A percentile compares a stretch with the other conserved stretches of the same genome.
Evolutionary conservation across 1,140 invertebrate genomes (phyloP).

Genomic region (Stenopsyche tienmushanensis): DNA sequence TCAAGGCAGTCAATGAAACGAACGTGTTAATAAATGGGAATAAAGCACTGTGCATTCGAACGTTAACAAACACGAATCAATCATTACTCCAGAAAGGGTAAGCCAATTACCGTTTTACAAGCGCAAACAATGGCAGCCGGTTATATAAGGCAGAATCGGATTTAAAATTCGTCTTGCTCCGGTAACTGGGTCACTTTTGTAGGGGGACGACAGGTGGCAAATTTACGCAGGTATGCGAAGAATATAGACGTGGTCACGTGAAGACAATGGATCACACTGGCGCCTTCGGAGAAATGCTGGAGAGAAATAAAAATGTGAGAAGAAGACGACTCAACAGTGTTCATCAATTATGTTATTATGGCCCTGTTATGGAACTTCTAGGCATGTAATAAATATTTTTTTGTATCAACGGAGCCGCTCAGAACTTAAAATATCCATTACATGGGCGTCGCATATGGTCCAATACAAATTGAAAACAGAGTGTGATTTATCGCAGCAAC

Average conservation of each 20-base stretch:
- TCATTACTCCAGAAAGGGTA: no score
- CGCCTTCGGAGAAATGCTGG: no score
- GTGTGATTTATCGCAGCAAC: slow-evolving; percentile 8
- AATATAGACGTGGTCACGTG: neutral
- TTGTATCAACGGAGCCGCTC: no score
- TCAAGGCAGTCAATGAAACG: no score
- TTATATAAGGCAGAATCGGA: no score
- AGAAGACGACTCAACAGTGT: neutral
- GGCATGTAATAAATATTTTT: neutral
- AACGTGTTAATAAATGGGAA: no score
- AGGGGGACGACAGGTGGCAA: slow-evolving; percentile 7
- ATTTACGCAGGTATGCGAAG: neutral
- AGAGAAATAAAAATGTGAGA: neutral
- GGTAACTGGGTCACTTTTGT: neutral
- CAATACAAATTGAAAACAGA: slow-evolving; percentile 20
- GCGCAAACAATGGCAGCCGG: no score
- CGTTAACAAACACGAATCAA: no score
- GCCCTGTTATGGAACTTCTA: no score
- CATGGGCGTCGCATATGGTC: slow-evolving; percentile 17
- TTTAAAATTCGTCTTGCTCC: no score
- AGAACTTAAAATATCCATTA: slow-evolving; percentile 18
- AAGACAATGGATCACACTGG: slow-evolving; percentile 1
- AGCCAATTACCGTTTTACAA: no score
- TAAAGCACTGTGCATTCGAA: no score
- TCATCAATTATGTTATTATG: slow-evolving; percentile 1